Evolutionary conservation across 2,113 vertebrate genomes (phyloP).

Genomic region (Caloenas nicobarica): DNA sequence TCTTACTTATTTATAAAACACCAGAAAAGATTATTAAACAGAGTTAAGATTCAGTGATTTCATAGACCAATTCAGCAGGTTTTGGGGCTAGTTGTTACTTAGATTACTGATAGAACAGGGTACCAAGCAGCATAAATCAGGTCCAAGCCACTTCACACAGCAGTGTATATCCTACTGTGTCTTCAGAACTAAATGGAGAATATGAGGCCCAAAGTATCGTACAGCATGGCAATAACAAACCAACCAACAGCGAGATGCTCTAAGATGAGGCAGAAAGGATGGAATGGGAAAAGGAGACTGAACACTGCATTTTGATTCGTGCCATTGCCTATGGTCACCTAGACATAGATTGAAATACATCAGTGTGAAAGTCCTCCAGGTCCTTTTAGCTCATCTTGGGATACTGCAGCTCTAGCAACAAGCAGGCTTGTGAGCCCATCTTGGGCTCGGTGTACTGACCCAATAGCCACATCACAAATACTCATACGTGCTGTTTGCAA

Average conservation of each 20-base stretch:
- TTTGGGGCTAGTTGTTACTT: background rate
- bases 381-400: background rate
- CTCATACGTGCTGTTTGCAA: background rate
- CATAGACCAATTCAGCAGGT: background rate
- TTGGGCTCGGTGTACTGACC: background rate
- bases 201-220: background rate
- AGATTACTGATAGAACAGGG: background rate
- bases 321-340: background rate
- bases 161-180: background rate
- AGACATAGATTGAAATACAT: background rate
- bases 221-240: background rate
- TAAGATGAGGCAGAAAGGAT: background rate
- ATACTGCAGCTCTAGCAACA: background rate
- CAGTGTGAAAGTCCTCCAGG: background rate
- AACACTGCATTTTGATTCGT: background rate
- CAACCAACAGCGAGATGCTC: rapidly evolving
- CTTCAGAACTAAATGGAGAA: background rate
- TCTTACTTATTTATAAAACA: background rate
- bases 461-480: background rate
- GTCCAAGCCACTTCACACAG: background rate
- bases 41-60: background rate
- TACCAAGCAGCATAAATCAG: background rate
- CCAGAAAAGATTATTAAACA: background rate
- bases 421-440: background rate
- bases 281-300: background rate